phyloP scores from a whole-genome alignment of 2,888 invertebrate genomes.

The Lymantria dispar region DNA sequence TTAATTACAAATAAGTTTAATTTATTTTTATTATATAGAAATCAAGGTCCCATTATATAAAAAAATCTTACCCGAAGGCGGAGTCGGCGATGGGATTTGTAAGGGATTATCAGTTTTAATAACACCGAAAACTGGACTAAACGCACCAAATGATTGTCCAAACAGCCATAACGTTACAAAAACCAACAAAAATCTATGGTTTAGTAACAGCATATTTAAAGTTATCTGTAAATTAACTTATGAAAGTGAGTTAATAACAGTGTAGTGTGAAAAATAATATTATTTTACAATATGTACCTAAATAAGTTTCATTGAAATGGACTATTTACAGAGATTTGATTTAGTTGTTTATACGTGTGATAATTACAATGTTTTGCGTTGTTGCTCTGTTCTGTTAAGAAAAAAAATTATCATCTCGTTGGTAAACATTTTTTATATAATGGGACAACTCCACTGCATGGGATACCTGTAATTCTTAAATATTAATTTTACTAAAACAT shows the following conservation, averaged over 20 bases:
- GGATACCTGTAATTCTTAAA: constrained; percentile 26
- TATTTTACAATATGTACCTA: constrained; percentile 20
- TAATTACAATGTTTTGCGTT: neutral
- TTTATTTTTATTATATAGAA: constrained; percentile 1
- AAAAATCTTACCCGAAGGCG: constrained; percentile 50
- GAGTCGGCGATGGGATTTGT: constrained; percentile 36
- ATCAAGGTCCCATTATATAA: constrained; percentile 33
- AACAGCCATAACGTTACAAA: constrained; percentile 21
- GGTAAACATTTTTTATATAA: constrained; percentile 42
- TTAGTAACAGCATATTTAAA: constrained; percentile 17
- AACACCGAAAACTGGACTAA: constrained; percentile 49
- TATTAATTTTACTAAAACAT: constrained; percentile 19
- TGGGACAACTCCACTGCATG: constrained; percentile 32
- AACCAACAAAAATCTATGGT: constrained; percentile 11
- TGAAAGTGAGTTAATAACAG: constrained; percentile 8
- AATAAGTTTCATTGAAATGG: neutral
- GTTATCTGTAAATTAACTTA: constrained; percentile 18
- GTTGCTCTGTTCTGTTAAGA: constrained; percentile 1
- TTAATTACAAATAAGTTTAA: constrained; percentile 3
- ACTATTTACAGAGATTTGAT: neutral
- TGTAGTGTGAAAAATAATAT: constrained; percentile 5
- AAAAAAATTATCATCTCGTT: constrained; percentile 5
- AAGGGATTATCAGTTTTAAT: constrained; percentile 43
- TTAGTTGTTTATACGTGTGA: neutral
- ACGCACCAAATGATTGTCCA: constrained; percentile 39